Conservation (phyloP, 2,797 vertebrate genomes). For the Peromyscus eremicus region DNA sequence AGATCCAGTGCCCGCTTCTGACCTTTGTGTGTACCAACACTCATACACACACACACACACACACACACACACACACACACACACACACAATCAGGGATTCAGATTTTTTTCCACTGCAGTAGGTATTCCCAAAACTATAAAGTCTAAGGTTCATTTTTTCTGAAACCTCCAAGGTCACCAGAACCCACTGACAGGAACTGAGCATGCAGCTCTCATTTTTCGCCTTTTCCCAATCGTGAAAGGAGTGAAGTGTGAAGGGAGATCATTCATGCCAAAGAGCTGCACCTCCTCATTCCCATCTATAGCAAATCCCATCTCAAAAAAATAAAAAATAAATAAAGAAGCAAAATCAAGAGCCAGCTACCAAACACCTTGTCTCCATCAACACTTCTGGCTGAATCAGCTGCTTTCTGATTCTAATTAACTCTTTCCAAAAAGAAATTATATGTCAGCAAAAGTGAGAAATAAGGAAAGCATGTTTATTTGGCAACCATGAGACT, state of each 20-base stretch:
- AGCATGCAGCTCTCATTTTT: background rate
- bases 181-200: background rate
- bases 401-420: conserved; percentile 80
- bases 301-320: background rate
- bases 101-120: background rate
- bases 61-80: background rate
- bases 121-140: conserved; percentile 58
- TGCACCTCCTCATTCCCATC: background rate
- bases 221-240: background rate
- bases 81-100: background rate
- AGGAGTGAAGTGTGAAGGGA: background rate
- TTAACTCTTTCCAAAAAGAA: conserved; percentile 74
- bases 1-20: background rate
- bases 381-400: conserved; percentile 71
- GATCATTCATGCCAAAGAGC: background rate
- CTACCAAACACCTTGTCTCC: conserved; percentile 76
- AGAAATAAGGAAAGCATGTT: conserved; percentile 75
- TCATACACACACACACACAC: background rate
- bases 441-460: conserved; percentile 79
- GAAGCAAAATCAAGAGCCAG: conserved; percentile 26
- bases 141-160: conserved; percentile 48
- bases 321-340: background rate
- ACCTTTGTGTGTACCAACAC: background rate
- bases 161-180: conserved; percentile 48
- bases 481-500: conserved; percentile 75